Evolutionary conservation across 2,113 vertebrate genomes (phyloP).

Genomic region (Gobio gobio): DNA sequence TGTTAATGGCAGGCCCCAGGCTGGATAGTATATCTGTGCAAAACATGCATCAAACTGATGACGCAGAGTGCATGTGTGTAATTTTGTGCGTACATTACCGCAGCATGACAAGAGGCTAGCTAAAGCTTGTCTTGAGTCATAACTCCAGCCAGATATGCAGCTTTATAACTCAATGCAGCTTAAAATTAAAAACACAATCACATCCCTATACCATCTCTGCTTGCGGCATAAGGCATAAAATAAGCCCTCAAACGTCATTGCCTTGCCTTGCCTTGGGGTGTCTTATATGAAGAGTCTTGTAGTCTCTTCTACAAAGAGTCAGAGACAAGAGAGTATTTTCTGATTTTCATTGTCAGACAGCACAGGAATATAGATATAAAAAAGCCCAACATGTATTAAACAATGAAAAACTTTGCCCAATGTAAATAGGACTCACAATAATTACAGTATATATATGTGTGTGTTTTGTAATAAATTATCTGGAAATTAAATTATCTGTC

Average conservation of each 20-base stretch:
- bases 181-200: conserved; percentile 20
- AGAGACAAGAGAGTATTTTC: background rate
- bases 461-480: no score
- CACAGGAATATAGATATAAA: background rate
- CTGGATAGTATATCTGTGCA: background rate
- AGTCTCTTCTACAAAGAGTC: background rate
- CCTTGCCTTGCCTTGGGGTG: background rate
- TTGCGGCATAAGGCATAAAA: background rate
- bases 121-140: conserved; percentile 27
- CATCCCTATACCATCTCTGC: background rate
- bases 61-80: background rate
- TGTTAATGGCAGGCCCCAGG: background rate
- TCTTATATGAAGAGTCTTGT: background rate
- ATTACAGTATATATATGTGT: no score
- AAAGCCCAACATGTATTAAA: no score
- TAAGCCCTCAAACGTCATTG: conserved; percentile 4
- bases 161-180: background rate
- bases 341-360: background rate
- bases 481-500: no score
- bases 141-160: background rate
- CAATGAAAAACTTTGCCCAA: no score
- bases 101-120: background rate
- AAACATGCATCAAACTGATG: background rate
- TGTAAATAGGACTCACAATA: no score
- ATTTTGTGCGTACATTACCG: background rate